Evolutionary conservation across 2,888 invertebrate genomes (phyloP).

Genomic region (Rotaria socialis): DNA sequence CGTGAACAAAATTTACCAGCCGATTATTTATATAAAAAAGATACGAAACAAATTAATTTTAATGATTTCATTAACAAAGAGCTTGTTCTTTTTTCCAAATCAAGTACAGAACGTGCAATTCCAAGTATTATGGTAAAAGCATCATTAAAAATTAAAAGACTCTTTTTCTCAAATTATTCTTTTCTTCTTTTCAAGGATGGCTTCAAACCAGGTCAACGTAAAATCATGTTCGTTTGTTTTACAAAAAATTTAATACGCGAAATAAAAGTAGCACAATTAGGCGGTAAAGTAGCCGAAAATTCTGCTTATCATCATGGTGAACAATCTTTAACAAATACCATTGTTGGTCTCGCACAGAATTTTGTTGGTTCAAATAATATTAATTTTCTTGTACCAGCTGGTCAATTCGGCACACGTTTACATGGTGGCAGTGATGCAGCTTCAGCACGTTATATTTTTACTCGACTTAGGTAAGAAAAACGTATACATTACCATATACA

Average conservation of each 20-base stretch:
- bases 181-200: conserved; percentile 57
- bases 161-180: not conserved
- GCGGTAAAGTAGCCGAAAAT: conserved; percentile 91
- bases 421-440: conserved; percentile 93
- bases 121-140: conserved; percentile 65
- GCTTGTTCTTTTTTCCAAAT: conserved; percentile 86
- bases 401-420: conserved; percentile 87
- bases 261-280: conserved; percentile 72
- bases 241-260: conserved; percentile 81
- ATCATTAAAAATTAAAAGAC: conserved; percentile 52
- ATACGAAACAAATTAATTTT: conserved; percentile 75
- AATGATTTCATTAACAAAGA: conserved; percentile 92
- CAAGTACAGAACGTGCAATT: conserved; percentile 84
- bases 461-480: conserved; percentile 63
- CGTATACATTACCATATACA: no score
- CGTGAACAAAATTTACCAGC: conserved; percentile 61
- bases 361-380: conserved; percentile 97
- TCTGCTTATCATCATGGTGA: conserved; percentile 99
- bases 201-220: conserved; percentile 89
- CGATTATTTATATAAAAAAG: conserved; percentile 79
- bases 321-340: conserved; percentile 83
- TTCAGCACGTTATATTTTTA: conserved; percentile 96
- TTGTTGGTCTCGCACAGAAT: conserved; percentile 93
- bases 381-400: conserved; percentile 84
- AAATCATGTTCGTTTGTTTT: conserved; percentile 85